Base-by-base conservation (phyloP, 2,888 invertebrate species). In the Phoenoteleia sp. region DNA sequence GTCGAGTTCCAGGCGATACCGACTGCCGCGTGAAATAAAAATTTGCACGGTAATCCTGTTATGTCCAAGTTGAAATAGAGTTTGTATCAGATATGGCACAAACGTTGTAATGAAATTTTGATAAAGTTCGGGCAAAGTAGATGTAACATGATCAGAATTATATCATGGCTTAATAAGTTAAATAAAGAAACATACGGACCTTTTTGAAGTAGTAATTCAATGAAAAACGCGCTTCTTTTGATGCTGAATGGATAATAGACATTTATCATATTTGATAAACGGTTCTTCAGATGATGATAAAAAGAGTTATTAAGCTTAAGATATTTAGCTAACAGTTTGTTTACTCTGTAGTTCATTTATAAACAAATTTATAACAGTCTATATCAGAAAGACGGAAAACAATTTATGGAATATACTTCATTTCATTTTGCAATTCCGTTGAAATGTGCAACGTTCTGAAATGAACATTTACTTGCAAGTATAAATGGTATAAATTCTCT, bases 11-110 rank as follows among this genome's bases (percentile, higher is more conserved):
- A n/a, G 52, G 58, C 54, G 69, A 56, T 76, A 67, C 75, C 69
- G 52, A 75, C 64, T 45, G 52, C 74, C 67, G 66, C 60, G 74
- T 62, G 66, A 82, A 76, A 81, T 81, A 81, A 82, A 76, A 82
- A 82, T 82, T 76, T 82, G 49, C 75, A 76, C 76, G 49, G 64
- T 82, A 82, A 82, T 82, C 76, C 56, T 42, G 82, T 82, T 82
- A 83, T 72, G 66, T 77, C 60, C 77, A 83, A 83, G 82, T 83
- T 83, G 72, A 77, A 83, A 77, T 83, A 82, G 76, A 82, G 82
- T 82, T 77, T 82, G 76, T 60, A 82, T 82, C 82, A 72, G 76
- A 77, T 76, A 76, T 45, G 72, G 58, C 54, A 58, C 71, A 42
- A 82, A 69, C 66, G 77, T 67, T 66, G 58, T 72, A 76, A 82